Percentiles rank a stretch among this genome's conserved stretches.
These are phyloP conservation scores for Andrena chrysosceles DNA, from an alignment of 2,888 invertebrate genomes.

Conservation along the genomic window DNA sequence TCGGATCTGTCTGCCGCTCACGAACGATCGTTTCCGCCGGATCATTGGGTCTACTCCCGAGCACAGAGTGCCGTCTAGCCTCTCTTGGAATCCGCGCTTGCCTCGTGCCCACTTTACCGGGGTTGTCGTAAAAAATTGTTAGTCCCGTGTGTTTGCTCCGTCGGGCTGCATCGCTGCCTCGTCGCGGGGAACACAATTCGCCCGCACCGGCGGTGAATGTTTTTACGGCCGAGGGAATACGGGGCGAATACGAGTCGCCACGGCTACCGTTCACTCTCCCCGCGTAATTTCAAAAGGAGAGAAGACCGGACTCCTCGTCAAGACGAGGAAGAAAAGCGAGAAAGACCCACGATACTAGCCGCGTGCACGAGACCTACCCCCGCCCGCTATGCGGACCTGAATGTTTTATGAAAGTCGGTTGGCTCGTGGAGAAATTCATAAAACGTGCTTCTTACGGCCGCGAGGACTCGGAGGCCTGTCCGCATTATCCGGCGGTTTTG, in stretches of 20 bases:
- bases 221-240: conserved; percentile 29
- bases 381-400: conserved; percentile 9
- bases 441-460: conserved; percentile 16
- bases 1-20: not conserved
- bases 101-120: conserved; percentile 1
- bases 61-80: not conserved
- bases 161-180: not conserved
- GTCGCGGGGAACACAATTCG: conserved; percentile 17
- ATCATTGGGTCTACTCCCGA: not conserved
- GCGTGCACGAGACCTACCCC: not conserved
- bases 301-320: not conserved
- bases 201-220: not conserved
- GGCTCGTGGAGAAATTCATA: conserved; percentile 23
- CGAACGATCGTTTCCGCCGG: conserved; percentile 19
- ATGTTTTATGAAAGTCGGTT: conserved; percentile 26
- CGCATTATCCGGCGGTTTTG: not conserved
- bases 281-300: conserved; percentile 20
- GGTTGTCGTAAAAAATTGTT: conserved; percentile 18
- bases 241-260: not conserved
- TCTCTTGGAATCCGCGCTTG: not conserved
- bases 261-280: not conserved
- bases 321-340: not conserved
- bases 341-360: conserved; percentile 4
- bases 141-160: conserved; percentile 9
- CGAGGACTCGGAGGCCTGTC: not conserved